Conservation (phyloP, 1,140 invertebrate species). For the Grapholita molesta region DNA sequence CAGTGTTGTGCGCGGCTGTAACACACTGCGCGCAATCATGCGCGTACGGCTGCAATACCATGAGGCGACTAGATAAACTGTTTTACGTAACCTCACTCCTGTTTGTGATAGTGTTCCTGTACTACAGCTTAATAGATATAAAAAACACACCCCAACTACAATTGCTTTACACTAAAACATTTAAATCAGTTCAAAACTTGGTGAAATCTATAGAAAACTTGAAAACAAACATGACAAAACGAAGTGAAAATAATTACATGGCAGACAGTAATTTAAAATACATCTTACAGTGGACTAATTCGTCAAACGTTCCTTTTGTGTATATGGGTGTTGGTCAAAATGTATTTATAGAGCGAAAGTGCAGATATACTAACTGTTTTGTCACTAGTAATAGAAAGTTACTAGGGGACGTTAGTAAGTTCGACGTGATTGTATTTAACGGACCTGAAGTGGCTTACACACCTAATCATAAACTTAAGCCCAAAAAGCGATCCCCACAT, state of each 20-base stretch:
- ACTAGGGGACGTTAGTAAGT: constrained; percentile 29
- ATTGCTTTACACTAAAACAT: background rate
- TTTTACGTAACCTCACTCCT: background rate
- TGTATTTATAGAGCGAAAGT: constrained; percentile 28
- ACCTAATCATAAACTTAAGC: constrained; percentile 20
- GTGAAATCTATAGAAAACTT: background rate
- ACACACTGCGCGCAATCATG: background rate
- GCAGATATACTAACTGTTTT: constrained; percentile 30
- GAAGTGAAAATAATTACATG: background rate
- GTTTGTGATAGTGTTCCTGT: background rate
- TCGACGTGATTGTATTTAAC: constrained; percentile 36
- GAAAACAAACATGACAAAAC: background rate
- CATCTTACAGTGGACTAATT: constrained; percentile 31
- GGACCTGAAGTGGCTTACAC: constrained; percentile 27
- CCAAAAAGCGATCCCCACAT: constrained; percentile 37
- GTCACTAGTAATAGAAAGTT: constrained; percentile 27
- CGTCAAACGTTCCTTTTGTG: constrained; percentile 22
- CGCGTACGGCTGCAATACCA: background rate
- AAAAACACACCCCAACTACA: background rate
- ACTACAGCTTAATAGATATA: background rate
- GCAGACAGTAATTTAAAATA: background rate
- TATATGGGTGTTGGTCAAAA: constrained; percentile 25
- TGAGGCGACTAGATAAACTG: background rate
- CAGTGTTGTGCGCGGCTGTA: background rate
- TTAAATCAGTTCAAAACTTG: background rate